phyloP scores from a whole-genome alignment of 2,888 invertebrate genomes.

The Scelioninae gen. 2 region DNA sequence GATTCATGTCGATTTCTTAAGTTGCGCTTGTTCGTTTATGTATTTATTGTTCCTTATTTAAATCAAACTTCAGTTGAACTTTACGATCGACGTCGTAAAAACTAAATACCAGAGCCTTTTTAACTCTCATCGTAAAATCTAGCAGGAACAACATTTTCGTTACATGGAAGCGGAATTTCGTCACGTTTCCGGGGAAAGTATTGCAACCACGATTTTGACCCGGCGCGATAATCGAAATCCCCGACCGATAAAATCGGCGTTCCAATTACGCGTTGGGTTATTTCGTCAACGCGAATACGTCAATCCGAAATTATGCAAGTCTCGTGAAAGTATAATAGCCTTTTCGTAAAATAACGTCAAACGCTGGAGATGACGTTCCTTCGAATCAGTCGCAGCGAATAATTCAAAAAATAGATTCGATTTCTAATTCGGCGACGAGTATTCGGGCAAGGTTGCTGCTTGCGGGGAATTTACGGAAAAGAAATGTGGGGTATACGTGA shows the following conservation, averaged over 20 bases:
- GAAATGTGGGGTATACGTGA: too few relatives aligned
- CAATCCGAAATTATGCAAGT: slow-evolving; percentile 44
- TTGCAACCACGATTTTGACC: slow-evolving; percentile 6
- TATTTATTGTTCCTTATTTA: too few relatives aligned
- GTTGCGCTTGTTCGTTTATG: too few relatives aligned
- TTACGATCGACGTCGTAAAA: too few relatives aligned
- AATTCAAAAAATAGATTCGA: slow-evolving; percentile 6
- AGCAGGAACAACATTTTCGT: slow-evolving; percentile 6
- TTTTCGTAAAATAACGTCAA: slow-evolving; percentile 21
- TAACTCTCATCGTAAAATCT: slow-evolving; percentile 13
- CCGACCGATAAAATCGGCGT: slow-evolving; percentile 26
- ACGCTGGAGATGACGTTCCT: slow-evolving; percentile 20
- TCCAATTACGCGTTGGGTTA: slow-evolving; percentile 33
- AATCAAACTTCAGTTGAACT: too few relatives aligned
- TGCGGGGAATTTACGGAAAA: too few relatives aligned
- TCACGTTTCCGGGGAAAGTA: slow-evolving; percentile 45
- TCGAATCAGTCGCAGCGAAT: slow-evolving; percentile 15
- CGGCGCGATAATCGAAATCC: slow-evolving; percentile 13
- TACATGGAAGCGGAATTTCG: slow-evolving; percentile 43
- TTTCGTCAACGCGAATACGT: slow-evolving; percentile 52
- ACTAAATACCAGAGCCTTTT: neutral
- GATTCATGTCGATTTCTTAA: too few relatives aligned
- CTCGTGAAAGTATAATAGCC: slow-evolving; percentile 42
- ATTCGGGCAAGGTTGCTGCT: neutral
- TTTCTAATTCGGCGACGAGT: slow-evolving; percentile 17